These are phyloP conservation scores for Pseudococcus longispinus DNA, from an alignment of 2,888 invertebrate genomes.

Conservation along the genomic window DNA sequence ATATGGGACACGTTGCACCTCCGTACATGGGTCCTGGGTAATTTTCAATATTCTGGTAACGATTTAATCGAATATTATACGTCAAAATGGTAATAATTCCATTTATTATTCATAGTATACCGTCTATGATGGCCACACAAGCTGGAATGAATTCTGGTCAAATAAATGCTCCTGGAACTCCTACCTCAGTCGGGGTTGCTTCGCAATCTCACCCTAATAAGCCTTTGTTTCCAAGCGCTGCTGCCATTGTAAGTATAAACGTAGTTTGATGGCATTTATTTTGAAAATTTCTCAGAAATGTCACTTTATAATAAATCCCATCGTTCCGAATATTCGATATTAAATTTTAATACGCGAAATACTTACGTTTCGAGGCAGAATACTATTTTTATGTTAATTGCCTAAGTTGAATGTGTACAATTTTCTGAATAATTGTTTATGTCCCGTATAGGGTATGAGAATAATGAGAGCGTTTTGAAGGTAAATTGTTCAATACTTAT, in stretches of 20 bases:
- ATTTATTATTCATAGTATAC: constrained; percentile 44
- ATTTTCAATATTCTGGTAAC: constrained; percentile 58
- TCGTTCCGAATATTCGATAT: not conserved
- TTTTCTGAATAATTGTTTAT: constrained; percentile 44
- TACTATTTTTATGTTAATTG: constrained; percentile 3
- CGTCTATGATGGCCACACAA: constrained; percentile 57
- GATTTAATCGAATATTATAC: not conserved
- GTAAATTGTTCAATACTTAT: constrained; percentile 21
- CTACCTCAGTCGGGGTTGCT: constrained; percentile 46
- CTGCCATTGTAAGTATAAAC: constrained; percentile 64
- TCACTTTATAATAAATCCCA: not conserved
- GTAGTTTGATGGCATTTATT: not conserved
- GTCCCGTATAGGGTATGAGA: constrained; percentile 39
- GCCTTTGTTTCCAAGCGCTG: constrained; percentile 84
- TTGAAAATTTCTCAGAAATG: not conserved
- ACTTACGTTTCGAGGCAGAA: not conserved
- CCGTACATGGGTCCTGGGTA: constrained; percentile 77
- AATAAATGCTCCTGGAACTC: constrained; percentile 66
- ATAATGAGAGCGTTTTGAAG: constrained; percentile 39
- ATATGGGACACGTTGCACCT: constrained; percentile 77
- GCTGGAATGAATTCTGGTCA: constrained; percentile 58
- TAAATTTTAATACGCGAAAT: not conserved
- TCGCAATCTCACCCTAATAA: constrained; percentile 66
- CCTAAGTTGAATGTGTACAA: constrained; percentile 9
- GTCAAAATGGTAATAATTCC: not conserved